phyloP scores from a whole-genome alignment of 2,888 invertebrate species.

The Torymus texanus region DNA sequence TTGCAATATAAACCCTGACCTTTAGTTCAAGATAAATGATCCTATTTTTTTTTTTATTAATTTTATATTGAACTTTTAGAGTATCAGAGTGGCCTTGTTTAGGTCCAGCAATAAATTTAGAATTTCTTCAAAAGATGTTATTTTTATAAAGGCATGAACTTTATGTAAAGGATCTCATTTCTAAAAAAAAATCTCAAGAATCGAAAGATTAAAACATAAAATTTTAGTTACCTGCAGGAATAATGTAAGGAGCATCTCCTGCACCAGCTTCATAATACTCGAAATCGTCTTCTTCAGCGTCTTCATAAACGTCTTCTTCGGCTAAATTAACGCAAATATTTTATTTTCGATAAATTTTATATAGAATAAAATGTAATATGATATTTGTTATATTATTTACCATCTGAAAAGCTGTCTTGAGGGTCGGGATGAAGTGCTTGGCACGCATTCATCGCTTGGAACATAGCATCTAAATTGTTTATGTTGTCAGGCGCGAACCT shows the following conservation, averaged over 20 bases:
- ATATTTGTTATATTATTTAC: slow-evolving; percentile 61
- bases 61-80: too few species aligned
- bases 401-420: slow-evolving; percentile 78
- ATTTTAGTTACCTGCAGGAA: slow-evolving; percentile 66
- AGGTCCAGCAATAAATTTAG: too few species aligned
- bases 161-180: too few species aligned
- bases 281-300: slow-evolving; percentile 75
- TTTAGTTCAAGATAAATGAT: too few species aligned
- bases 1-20: too few species aligned
- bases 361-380: not conserved
- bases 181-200: too few species aligned
- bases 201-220: not conserved
- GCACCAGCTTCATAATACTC: slow-evolving; percentile 75
- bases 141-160: too few species aligned
- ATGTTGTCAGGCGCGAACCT: slow-evolving; percentile 83
- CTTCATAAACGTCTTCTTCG: slow-evolving; percentile 76
- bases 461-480: slow-evolving; percentile 81
- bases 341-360: not conserved
- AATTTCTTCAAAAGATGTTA: too few species aligned
- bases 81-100: too few species aligned
- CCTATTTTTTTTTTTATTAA: too few species aligned
- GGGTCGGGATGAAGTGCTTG: slow-evolving; percentile 89
- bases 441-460: slow-evolving; percentile 85
- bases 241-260: slow-evolving; percentile 72
- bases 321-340: slow-evolving; percentile 61